Base-by-base conservation (phyloP, 2,797 vertebrate genomes). In the Hafferia zeledoni region DNA sequence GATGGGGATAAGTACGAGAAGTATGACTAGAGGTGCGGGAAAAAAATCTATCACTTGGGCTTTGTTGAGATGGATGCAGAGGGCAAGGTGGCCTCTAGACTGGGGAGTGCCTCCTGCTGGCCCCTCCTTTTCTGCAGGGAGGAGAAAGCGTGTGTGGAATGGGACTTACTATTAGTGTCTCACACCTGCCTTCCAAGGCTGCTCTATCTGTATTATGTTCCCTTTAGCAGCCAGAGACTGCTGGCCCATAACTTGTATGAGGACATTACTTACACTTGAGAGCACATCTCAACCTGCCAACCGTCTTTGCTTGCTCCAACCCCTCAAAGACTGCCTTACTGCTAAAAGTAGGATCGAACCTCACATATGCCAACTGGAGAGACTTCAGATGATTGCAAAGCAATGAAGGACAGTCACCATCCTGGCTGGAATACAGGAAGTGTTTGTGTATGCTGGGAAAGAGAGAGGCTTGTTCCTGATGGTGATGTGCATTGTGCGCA, bases 31-130 rank as follows among this genome's bases (percentile, higher is more conserved):
- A 57, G 10, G 9, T 31, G 23, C 81, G 31, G 16, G 27, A 28
- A 44, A 47, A 59, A 65, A 44, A 0, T 0, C 8, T 30, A 25
- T 46, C 4, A 19, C 8, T n/a, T 68, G 14, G 10, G 2, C 17
- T 47, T 91, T 41, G 11, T 13, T 47, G 35, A 0, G 2, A 41
- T 8, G 22, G 30, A 31, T 59, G 25, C 0, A 0, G 39, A 37
- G 22, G 11, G 19, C 16, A 84, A 22, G 9, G 41, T 41, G 23
- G 8, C 6, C 27, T 30, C 17, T 33, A 18, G 53, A n/a, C 17
- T 12, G 17, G 9, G 12, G 8, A 4, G 1, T 31, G 17, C 33
- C 61, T 76, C 60, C 56, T 52, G 23, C 18, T 78, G 22, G 0
- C 5, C 4, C 6, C 3, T 0, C 0, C 1, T 44, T 52, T 68